Percentiles rank a stretch among this genome's conserved stretches.
Conservation (phyloP, 1,140 invertebrate species). For the Bombus pyrosoma region DNA sequence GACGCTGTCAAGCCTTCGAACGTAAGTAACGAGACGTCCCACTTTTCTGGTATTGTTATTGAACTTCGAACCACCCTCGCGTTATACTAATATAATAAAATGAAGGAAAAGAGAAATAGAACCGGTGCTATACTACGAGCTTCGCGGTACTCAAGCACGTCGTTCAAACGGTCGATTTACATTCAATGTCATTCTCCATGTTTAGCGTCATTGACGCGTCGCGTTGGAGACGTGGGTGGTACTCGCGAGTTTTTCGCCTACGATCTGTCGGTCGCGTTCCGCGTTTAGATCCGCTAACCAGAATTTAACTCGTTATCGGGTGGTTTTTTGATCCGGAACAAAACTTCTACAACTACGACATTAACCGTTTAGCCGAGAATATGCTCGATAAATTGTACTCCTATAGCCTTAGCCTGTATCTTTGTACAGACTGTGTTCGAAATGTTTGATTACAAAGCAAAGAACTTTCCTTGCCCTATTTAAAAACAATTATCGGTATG, state of each 20-base stretch:
- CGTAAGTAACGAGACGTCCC: slow-evolving; percentile 37
- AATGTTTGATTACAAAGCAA: background rate
- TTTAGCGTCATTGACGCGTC: slow-evolving; percentile 38
- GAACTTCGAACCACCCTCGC: background rate
- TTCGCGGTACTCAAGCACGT: background rate
- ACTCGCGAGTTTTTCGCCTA: slow-evolving; percentile 59
- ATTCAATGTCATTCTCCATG: slow-evolving; percentile 60
- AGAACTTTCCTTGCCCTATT: background rate
- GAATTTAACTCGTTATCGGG: slow-evolving; percentile 26
- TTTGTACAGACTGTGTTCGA: background rate
- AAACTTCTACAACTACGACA: too few relatives aligned
- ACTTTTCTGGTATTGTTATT: background rate
- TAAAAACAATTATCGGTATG: background rate
- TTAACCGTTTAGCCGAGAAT: background rate
- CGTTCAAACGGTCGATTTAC: slow-evolving; percentile 49
- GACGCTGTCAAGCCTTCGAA: background rate
- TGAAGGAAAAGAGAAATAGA: background rate
- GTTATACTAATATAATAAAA: background rate
- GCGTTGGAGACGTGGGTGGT: slow-evolving; percentile 36
- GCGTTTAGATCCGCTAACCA: slow-evolving; percentile 22
- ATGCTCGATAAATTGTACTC: background rate
- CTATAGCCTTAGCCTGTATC: background rate
- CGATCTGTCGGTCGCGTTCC: slow-evolving; percentile 41
- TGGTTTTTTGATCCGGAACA: background rate
- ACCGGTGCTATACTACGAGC: background rate